Evolutionary conservation across 1,140 invertebrate genomes (phyloP), one percentile per base, ranked within the genome.

Genomic region (Rhopalosiphum maidis): DNA sequence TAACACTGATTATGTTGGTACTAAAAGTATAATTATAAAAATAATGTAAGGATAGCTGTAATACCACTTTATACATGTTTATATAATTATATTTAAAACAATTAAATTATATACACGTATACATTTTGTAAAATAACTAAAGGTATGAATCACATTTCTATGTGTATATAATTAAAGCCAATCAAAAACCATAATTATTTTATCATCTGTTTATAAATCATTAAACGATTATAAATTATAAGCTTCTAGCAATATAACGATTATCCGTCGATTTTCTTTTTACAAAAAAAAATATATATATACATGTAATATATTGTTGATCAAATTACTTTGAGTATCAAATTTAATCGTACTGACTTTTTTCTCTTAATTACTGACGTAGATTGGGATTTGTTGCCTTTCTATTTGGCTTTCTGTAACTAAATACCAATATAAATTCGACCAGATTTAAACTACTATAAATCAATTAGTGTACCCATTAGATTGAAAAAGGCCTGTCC

Each of bases 301-400:
- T n/a, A n/a, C 15, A 51, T 51, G 18, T 51, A 51, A 51, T 77
- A 35, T 77, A 77, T 35, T 77, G 15, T 77, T 77, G 15, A 77
- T 77, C 5, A 15, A 77, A 77, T 77, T n/a, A 77, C 15, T 77
- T 77, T 18, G 30, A 77, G 60, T 35, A 77, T 77, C 60, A 4
- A 77, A 77, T 77, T 77, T 77, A 77, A 77, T 77, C 30, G 30
- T 77, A 77, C 60, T 35, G 60, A 77, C n/a, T 77, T 77, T 77
- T 77, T 35, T 77, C 60, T 77, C 30, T 77, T 77, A 77, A 77
- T n/a, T 77, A n/a, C n/a, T 77, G 30, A 77, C 60, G n/a, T 77
- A 77, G n/a, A n/a, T 77, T 77, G 15, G 60, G 5, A 77, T 77
- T 77, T 77, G 60, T 77, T 77, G 60, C 60, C 60, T 77, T 77